These are phyloP conservation scores for Serripes groenlandicus DNA, from an alignment of 2,888 invertebrate genomes.

Conservation along the genomic window DNA sequence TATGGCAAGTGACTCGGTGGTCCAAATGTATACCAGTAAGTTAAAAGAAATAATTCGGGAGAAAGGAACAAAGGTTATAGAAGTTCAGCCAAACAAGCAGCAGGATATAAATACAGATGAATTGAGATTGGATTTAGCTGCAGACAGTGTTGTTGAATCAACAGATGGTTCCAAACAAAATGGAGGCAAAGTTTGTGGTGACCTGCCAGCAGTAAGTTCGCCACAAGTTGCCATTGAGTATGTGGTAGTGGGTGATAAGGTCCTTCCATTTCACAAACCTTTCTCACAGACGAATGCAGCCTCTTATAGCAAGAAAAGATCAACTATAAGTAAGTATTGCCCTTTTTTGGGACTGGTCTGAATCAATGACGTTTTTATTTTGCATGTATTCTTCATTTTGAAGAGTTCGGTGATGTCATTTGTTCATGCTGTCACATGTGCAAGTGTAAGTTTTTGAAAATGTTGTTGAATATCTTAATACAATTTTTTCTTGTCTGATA, in stretches of 20 bases:
- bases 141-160: neutral
- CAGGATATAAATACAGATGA: no score
- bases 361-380: no score
- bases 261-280: slow-evolving; percentile 58
- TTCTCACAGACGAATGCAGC: slow-evolving; percentile 21
- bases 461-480: no score
- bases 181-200: slow-evolving; percentile 6
- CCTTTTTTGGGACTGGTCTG: no score
- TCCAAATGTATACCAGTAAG: neutral
- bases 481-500: no score
- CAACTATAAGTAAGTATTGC: slow-evolving; percentile 6
- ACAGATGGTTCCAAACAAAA: neutral
- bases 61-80: neutral
- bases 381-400: no score
- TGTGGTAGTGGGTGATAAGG: slow-evolving; percentile 53
- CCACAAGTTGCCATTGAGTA: slow-evolving; percentile 53
- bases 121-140: no score
- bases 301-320: neutral
- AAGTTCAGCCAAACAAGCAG: neutral
- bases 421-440: no score
- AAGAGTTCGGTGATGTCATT: no score
- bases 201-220: neutral
- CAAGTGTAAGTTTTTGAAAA: no score
- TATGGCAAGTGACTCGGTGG: neutral
- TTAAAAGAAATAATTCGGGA: neutral